These are phyloP conservation scores for Epinephelus moara DNA, from an alignment of 2,113 vertebrate genomes.

Conservation along the genomic window DNA sequence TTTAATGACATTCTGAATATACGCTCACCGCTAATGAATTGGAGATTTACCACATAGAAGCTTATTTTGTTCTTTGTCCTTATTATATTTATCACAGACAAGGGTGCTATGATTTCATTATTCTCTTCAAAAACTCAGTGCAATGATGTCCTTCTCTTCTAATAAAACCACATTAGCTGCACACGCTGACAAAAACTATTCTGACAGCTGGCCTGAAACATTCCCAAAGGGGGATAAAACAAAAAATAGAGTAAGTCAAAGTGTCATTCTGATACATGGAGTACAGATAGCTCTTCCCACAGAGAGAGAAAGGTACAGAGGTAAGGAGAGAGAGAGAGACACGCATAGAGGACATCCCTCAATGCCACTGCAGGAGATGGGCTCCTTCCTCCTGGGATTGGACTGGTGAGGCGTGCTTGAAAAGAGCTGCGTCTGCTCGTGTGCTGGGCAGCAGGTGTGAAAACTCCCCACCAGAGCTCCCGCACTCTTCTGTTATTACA, in stretches of 20 bases:
- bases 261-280: conserved; percentile 67
- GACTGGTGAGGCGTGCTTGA: conserved; percentile 66
- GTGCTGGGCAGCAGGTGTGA: conserved; percentile 84
- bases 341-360: conserved; percentile 74
- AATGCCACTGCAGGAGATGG: conserved; percentile 80
- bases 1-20: conserved; percentile 32
- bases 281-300: conserved; percentile 52
- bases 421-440: conserved; percentile 77
- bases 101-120: background rate
- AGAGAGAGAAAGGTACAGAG: conserved; percentile 33
- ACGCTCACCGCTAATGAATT: conserved; percentile 8
- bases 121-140: background rate
- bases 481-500: conserved; percentile 81
- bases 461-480: conserved; percentile 75
- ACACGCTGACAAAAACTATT: conserved; percentile 59
- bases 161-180: conserved; percentile 46
- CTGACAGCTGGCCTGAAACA: conserved; percentile 64
- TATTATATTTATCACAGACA: background rate
- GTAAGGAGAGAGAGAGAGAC: conserved; percentile 4
- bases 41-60: conserved; percentile 4
- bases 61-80: conserved; percentile 6
- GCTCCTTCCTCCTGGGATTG: conserved; percentile 77
- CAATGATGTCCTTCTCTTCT: conserved; percentile 22
- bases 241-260: conserved; percentile 65
- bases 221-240: conserved; percentile 50